phyloP scores from a whole-genome alignment of 2,113 vertebrate genomes.

The Chaenocephalus aceratus region DNA sequence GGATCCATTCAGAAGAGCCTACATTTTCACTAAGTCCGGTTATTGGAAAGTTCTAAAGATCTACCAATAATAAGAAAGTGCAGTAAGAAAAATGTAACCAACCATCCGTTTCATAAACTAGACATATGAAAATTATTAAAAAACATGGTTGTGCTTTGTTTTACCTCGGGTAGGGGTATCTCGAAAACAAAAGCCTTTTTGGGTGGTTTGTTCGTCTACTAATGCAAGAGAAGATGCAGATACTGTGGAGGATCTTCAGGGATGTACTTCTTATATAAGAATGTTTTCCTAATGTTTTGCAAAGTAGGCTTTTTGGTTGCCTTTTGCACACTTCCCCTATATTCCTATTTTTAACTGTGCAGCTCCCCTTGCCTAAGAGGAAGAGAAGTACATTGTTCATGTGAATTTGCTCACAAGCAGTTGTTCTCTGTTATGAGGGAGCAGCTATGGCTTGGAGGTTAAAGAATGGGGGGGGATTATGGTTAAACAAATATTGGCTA shows the following conservation, averaged over 20 bases:
- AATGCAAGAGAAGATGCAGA: too few relatives aligned
- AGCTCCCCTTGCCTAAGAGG: constrained; percentile 4
- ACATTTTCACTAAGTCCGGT: too few relatives aligned
- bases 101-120: too few relatives aligned
- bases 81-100: too few relatives aligned
- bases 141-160: too few relatives aligned
- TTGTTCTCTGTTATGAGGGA: constrained; percentile 25
- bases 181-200: too few relatives aligned
- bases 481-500: constrained; percentile 17
- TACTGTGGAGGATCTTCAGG: not conserved
- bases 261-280: not conserved
- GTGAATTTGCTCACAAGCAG: constrained; percentile 47
- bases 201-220: too few relatives aligned
- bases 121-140: too few relatives aligned
- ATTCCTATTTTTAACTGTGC: constrained; percentile 46
- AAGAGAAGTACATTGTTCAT: constrained; percentile 40
- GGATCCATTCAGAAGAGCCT: too few relatives aligned
- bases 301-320: not conserved
- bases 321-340: constrained; percentile 23
- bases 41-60: too few relatives aligned
- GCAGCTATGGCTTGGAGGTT: constrained; percentile 33
- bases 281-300: not conserved
- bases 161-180: too few relatives aligned
- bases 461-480: constrained; percentile 22
- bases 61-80: too few relatives aligned